phyloP scores from a whole-genome alignment of 2,888 invertebrate species.

The Eupithecia pulchellata region DNA sequence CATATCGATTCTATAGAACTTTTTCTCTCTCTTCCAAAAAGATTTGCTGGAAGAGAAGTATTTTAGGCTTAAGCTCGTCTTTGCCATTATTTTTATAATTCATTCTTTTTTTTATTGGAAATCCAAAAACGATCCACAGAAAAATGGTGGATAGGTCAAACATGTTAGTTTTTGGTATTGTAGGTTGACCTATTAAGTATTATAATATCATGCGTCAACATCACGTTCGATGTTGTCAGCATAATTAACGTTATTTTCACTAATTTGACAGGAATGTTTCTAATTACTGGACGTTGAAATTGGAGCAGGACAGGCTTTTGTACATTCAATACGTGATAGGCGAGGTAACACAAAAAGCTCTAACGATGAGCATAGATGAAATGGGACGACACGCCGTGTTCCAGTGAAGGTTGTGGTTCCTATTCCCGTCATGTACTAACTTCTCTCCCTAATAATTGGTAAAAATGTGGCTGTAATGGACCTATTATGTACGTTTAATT shows the following conservation, averaged over 20 bases:
- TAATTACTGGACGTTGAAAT: conserved; percentile 13
- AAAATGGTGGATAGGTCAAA: not conserved
- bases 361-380: not conserved
- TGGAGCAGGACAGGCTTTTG: not conserved
- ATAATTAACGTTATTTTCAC: conserved; percentile 9
- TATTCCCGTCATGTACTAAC: not conserved
- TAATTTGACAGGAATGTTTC: conserved; percentile 5
- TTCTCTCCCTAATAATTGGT: not conserved
- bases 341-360: not conserved
- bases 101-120: not conserved
- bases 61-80: too few species aligned
- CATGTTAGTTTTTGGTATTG: not conserved
- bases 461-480: not conserved
- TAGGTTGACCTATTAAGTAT: not conserved
- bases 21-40: too few species aligned
- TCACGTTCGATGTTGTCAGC: not conserved
- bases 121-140: not conserved
- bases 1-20: not conserved
- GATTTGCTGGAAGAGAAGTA: too few species aligned
- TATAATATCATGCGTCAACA: not conserved
- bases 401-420: not conserved
- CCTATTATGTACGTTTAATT: not conserved
- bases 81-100: too few species aligned
- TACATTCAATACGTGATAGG: conserved; percentile 11
- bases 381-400: conserved; percentile 8